phyloP scores from a whole-genome alignment of 2,888 invertebrate species.

The Drosophila neotestacea region DNA sequence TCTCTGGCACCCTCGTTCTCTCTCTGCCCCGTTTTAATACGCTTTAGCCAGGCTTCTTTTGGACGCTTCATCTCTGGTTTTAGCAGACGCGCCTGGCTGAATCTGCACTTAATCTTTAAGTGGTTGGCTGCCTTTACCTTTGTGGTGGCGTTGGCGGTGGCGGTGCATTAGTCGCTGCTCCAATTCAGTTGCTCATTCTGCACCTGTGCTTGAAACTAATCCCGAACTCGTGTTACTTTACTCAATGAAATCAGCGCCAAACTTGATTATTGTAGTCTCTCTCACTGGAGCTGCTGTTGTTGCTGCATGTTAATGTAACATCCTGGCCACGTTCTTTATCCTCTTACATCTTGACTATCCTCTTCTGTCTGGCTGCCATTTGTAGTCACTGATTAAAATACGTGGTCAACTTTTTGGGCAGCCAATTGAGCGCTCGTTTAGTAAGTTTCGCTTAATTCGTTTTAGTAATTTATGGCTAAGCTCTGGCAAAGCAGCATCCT shows the following conservation, averaged over 20 bases:
- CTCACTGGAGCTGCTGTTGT: constrained; percentile 15
- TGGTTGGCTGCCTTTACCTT: constrained; percentile 72
- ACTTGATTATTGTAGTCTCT: constrained; percentile 68
- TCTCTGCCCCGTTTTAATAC: constrained; percentile 16
- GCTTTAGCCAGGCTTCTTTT: constrained; percentile 11
- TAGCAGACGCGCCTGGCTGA: constrained; percentile 70
- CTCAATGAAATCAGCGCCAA: constrained; percentile 70
- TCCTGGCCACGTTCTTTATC: constrained; percentile 1
- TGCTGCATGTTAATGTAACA: constrained; percentile 70
- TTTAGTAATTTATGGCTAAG: constrained; percentile 80
- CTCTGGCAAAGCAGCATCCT: constrained; percentile 56
- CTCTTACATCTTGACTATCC: neutral
- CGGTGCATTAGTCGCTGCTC: constrained; percentile 59
- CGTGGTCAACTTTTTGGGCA: constrained; percentile 81
- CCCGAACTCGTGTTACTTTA: constrained; percentile 70
- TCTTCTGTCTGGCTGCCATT: constrained; percentile 39
- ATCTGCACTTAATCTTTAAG: constrained; percentile 78
- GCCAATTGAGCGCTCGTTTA: constrained; percentile 78
- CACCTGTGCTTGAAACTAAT: constrained; percentile 68
- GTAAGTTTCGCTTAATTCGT: constrained; percentile 81
- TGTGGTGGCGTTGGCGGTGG: constrained; percentile 31
- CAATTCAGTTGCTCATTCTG: constrained; percentile 15
- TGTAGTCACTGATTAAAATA: constrained; percentile 78
- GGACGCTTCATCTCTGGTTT: constrained; percentile 27
- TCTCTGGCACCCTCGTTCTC: neutral